Evolutionary conservation across 2,888 invertebrate genomes (phyloP).

Genomic region (Drosophila yooni): DNA sequence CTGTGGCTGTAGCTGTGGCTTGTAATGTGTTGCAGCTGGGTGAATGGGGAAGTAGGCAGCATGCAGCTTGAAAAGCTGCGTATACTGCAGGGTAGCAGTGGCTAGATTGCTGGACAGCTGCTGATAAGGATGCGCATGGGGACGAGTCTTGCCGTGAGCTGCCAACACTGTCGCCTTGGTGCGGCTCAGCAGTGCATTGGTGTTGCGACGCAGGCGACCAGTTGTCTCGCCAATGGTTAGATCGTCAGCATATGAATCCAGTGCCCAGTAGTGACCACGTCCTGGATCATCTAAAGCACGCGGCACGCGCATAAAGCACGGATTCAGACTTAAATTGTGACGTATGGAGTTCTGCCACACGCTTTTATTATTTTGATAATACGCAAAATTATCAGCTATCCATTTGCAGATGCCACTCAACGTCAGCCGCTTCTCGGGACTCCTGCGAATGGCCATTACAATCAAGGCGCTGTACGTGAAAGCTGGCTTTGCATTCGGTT

Average conservation of each 20-base stretch:
- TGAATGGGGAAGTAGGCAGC: slow-evolving; percentile 77
- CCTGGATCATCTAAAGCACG: slow-evolving; percentile 89
- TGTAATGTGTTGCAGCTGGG: slow-evolving; percentile 46
- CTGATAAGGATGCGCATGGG: slow-evolving; percentile 68
- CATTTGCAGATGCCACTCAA: slow-evolving; percentile 89
- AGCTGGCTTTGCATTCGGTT: slow-evolving; percentile 89
- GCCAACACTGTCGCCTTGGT: slow-evolving; percentile 34
- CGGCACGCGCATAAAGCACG: slow-evolving; percentile 98
- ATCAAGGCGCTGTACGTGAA: slow-evolving; percentile 99
- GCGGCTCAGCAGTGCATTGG: neutral
- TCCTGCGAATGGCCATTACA: slow-evolving; percentile 98
- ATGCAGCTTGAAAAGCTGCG: slow-evolving; percentile 51
- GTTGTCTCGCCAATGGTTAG: slow-evolving; percentile 98
- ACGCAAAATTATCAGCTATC: slow-evolving; percentile 93
- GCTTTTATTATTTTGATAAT: neutral
- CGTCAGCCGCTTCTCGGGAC: slow-evolving; percentile 95
- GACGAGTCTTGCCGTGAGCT: slow-evolving; percentile 26
- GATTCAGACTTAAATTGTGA: slow-evolving; percentile 89
- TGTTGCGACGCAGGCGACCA: slow-evolving; percentile 92
- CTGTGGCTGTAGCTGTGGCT: neutral
- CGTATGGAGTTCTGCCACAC: slow-evolving; percentile 92
- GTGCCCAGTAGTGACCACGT: slow-evolving; percentile 98
- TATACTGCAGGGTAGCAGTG: neutral
- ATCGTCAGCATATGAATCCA: slow-evolving; percentile 97
- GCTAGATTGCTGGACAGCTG: slow-evolving; percentile 37